These are phyloP conservation scores for Mirza zaza DNA, from an alignment of 2,113 vertebrate species.

Conservation along the genomic window DNA sequence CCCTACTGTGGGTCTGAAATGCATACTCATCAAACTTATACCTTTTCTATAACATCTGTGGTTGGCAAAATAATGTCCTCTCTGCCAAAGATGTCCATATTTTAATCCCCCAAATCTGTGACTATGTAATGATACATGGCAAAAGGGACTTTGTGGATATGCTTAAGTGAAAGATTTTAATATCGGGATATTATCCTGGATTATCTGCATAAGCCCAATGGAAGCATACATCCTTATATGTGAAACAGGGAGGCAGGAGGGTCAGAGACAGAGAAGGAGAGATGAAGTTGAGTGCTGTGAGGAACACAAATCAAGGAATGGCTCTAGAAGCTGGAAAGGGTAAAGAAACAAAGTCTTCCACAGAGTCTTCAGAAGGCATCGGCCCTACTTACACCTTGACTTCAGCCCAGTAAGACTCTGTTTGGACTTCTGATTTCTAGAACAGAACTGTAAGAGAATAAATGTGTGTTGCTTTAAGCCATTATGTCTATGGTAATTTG, in stretches of 20 bases:
- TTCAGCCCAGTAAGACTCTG: background rate
- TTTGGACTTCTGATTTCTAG: background rate
- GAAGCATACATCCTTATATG: background rate
- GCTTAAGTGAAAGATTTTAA: background rate
- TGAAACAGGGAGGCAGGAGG: background rate
- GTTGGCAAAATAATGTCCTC: background rate
- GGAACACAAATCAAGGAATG: background rate
- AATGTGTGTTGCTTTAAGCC: background rate
- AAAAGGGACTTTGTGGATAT: background rate
- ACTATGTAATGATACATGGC: background rate
- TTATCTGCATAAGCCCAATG: background rate
- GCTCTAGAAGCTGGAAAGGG: background rate
- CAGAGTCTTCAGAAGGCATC: background rate
- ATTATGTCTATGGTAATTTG: background rate
- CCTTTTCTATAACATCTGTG: background rate
- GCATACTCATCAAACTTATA: background rate
- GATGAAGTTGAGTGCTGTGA: background rate
- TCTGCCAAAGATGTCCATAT: background rate
- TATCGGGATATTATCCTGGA: background rate
- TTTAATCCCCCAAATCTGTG: background rate
- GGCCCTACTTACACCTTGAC: background rate
- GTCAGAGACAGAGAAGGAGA: background rate
- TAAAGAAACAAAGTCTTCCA: background rate
- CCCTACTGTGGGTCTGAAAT: background rate
- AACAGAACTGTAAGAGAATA: background rate